Evolutionary conservation across 2,797 vertebrate species (phyloP).

Genomic region (Chaetophractus vellerosus): DNA sequence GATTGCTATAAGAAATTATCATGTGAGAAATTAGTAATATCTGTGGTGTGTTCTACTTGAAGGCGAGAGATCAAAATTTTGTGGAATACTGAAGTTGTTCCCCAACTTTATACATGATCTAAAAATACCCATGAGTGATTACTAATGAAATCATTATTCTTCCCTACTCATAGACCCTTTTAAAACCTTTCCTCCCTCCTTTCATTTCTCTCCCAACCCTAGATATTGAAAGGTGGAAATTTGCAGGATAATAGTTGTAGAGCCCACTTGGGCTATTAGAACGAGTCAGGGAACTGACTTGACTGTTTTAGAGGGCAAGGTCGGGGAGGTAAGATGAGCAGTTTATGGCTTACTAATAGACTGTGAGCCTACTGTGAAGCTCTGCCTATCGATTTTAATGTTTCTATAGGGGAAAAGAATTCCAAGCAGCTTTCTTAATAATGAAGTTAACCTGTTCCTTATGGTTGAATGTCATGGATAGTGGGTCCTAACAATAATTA

Average conservation of each 20-base stretch:
- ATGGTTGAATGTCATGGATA: constrained; percentile 15
- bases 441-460: constrained; percentile 8
- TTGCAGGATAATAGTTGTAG: background rate
- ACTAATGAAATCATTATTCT: constrained; percentile 51
- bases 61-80: constrained; percentile 8
- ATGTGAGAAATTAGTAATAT: constrained; percentile 47
- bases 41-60: constrained; percentile 33
- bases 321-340: background rate
- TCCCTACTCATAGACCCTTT: background rate
- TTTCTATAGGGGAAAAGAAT: background rate
- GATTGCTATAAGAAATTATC: background rate
- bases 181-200: constrained; percentile 19
- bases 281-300: background rate
- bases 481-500: constrained; percentile 62
- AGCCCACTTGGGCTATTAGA: constrained; percentile 11
- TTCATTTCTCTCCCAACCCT: constrained; percentile 38
- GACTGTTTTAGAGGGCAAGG: background rate
- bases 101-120: constrained; percentile 50
- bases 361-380: background rate
- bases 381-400: constrained; percentile 17
- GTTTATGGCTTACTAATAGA: background rate
- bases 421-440: constrained; percentile 41
- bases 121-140: constrained; percentile 50
- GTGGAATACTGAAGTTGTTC: constrained; percentile 38
- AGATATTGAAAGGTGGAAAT: background rate